Base-by-base conservation (phyloP, 2,888 invertebrate genomes). In the Cephus pygmeus region DNA sequence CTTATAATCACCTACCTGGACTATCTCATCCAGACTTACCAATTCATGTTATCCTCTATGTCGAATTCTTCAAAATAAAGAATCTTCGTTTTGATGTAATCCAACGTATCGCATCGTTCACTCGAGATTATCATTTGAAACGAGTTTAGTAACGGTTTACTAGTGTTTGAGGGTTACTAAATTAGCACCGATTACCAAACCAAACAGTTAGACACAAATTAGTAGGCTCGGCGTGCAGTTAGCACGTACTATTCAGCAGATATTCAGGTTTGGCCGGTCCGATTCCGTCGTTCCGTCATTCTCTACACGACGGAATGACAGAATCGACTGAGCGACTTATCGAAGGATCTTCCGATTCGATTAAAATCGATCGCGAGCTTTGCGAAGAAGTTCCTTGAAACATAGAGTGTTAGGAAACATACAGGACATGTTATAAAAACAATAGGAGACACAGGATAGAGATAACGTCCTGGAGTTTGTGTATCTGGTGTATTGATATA, bases 1-100 rank as follows among this genome's bases (percentile, higher is more conserved):
- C 56, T 56, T 23, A 23, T 9, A 56, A 56, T 23, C 56, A 56
- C 56, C 56, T 56, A 56, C 56, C 56, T 56, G 23, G 9, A 56
- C 9, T 9, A 23, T 56, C 23, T 23, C 15, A 56, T 23, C 23
- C 6, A 56, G 56, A 56, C 56, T 56, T 56, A 56, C 56, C 56
- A 56, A 56, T 56, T 56, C 56, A 15, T 56, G 33, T 76, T 69
- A 77, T 69, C 76, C 36, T 75, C 79, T 79, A 74, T 40, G 73
- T 69, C 74, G 68, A 69, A 80, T 40, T 73, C 56, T 73, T 73
- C 56, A 31, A 77, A 76, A 69, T 77, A 76, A 34, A 75, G 76
- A 56, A 56, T 1, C 56, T 2, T 23, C 56, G 23, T 56, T 56
- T 56, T 56, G 9, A 23, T 9, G 56, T 23, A 9, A 15, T 9